Conservation (phyloP, 2,797 vertebrate species). For the Diplodus puntazzo region DNA sequence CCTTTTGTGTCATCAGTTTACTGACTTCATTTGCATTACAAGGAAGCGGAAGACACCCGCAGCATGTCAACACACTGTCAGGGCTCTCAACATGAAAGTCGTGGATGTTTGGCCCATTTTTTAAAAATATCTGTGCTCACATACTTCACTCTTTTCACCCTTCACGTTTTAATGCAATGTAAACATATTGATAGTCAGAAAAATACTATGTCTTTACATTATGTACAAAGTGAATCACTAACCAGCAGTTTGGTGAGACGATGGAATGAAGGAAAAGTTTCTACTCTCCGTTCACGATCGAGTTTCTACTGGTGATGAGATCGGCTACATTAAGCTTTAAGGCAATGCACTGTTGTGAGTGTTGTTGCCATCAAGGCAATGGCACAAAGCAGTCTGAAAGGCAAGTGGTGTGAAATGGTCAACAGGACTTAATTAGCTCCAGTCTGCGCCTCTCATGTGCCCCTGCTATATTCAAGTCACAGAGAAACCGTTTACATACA, state of each 20-base stretch:
- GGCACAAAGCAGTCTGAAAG: conserved; percentile 72
- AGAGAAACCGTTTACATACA: not conserved
- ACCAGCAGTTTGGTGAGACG: conserved; percentile 35
- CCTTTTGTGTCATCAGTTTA: conserved; percentile 44
- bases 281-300: conserved; percentile 33
- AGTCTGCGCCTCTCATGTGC: not conserved
- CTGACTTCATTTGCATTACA: conserved; percentile 70
- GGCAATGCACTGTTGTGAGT: conserved; percentile 64
- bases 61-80: conserved; percentile 34
- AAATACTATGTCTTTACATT: conserved; percentile 79
- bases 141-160: conserved; percentile 7
- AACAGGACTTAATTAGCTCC: not conserved
- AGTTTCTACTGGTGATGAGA: conserved; percentile 53
- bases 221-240: conserved; percentile 69
- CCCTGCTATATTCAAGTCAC: not conserved
- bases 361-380: conserved; percentile 59
- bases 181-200: conserved; percentile 71
- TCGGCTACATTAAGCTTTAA: conserved; percentile 71
- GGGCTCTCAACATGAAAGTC: not conserved
- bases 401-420: conserved; percentile 70
- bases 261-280: conserved; percentile 60
- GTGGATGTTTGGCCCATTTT: not conserved
- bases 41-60: conserved; percentile 57
- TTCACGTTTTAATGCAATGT: conserved; percentile 49
- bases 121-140: conserved; percentile 20